Base-by-base conservation (phyloP, 23 tunicate genomes). In the Aplidium turbinatum region DNA sequence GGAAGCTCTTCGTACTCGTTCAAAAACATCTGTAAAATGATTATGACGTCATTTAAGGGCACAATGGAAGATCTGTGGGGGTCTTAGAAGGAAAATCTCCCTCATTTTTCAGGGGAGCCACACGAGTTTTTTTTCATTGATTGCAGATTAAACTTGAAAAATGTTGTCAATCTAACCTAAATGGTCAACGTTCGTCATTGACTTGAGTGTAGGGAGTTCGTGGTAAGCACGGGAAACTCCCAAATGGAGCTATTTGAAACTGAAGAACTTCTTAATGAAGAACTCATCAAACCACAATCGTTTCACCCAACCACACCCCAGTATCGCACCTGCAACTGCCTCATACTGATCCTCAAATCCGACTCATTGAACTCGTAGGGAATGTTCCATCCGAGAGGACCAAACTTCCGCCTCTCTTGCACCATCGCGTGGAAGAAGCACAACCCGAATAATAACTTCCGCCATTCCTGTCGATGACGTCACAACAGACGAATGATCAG, bases 371-470 rank as follows among this genome's bases (percentile, higher is more conserved):
- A 93, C 60, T 93, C 98, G 62, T 93, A 93, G 2, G 98, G 85
- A 33, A 93, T 93, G 62, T 93, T 93, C 98, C 98, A 93, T 9
- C 98, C 98, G 5, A 93, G 76, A 0, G 93, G 90, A 30, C 98
- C 98, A 47, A 92, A 92, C 82, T 92, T 92, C 11, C 98, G 74
- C 0, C 98, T 38, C 52, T 92, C 98, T 68, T 92, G 98, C 73
- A 92, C 92, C 98, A 92, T 79, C 2, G 98, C 98, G 57, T 92
- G 98, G 80, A 92, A 92, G 92, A 92, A 92, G 58, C 98, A 92
- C 38, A 92, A 70, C n/a, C 92, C 98, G 30, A 92, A 92, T 1
- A 92, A 75, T 31, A 92, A 63, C 64, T 92, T 92, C 77, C 79
- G 82, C 98, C 98, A 92, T 57, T 77, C 92, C 92, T 85, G 84